Evolutionary conservation across 2,113 vertebrate species (phyloP).

Genomic region (Cololabis saira): DNA sequence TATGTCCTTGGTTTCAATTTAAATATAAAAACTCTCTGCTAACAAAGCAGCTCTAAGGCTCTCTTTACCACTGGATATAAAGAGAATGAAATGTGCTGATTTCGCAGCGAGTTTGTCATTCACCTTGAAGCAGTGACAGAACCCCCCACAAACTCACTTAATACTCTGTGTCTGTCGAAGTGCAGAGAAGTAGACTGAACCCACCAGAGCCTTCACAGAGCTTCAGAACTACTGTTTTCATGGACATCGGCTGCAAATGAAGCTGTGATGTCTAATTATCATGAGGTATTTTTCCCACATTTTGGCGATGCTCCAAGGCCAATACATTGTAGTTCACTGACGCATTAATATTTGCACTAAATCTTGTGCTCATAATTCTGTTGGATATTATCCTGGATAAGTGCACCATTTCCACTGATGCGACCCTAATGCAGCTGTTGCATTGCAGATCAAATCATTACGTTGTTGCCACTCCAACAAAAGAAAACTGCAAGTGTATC

Average conservation of each 20-base stretch:
- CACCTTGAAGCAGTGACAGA: constrained; percentile 64
- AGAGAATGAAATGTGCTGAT: constrained; percentile 67
- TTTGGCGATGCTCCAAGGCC: constrained; percentile 25
- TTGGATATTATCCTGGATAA: background rate
- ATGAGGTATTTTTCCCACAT: constrained; percentile 30
- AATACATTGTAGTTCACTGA: constrained; percentile 29
- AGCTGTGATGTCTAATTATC: constrained; percentile 46
- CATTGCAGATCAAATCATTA: constrained; percentile 37
- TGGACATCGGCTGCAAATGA: constrained; percentile 26
- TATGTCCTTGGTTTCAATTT: constrained; percentile 51
- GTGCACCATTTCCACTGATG: constrained; percentile 1
- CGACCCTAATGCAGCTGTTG: constrained; percentile 16
- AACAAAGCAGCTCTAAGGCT: constrained; percentile 49
- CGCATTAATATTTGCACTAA: constrained; percentile 11
- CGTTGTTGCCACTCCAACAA: constrained; percentile 42
- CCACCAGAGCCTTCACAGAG: background rate
- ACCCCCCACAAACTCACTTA: constrained; percentile 42
- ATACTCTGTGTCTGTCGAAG: constrained; percentile 33
- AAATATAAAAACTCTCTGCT: constrained; percentile 45
- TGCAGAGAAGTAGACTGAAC: constrained; percentile 23
- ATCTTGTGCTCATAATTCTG: constrained; percentile 6
- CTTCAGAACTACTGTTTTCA: constrained; percentile 37
- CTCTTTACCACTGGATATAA: constrained; percentile 36
- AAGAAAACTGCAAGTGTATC: constrained; percentile 33
- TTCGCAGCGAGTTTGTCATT: constrained; percentile 62